phyloP scores from a whole-genome alignment of 2,797 vertebrate genomes.

The Semotilus atromaculatus region DNA sequence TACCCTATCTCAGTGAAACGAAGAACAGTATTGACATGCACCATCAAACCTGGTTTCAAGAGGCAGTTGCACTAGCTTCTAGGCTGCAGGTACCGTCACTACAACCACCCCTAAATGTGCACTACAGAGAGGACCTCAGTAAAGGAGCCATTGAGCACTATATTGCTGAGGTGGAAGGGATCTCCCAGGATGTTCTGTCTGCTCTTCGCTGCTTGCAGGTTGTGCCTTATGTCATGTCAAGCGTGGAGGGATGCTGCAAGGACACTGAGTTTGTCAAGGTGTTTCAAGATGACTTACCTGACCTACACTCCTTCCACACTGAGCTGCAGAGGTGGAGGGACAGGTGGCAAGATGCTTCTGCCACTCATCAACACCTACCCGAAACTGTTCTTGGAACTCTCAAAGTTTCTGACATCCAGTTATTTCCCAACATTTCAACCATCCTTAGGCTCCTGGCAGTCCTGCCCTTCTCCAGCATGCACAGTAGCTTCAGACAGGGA shows the following conservation, averaged over 20 bases:
- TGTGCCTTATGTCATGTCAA: constrained; percentile 85
- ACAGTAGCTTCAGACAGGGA: constrained; percentile 80
- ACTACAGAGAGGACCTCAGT: constrained; percentile 78
- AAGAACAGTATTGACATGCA: constrained; percentile 70
- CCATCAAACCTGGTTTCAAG: constrained; percentile 80
- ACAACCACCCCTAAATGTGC: constrained; percentile 74
- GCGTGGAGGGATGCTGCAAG: constrained; percentile 76
- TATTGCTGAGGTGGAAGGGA: constrained; percentile 72
- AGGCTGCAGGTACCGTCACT: constrained; percentile 74
- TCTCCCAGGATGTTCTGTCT: constrained; percentile 77
- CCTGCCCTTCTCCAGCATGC: constrained; percentile 78
- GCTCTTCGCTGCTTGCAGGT: constrained; percentile 82
- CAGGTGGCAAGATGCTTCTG: constrained; percentile 77
- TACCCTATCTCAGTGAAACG: constrained; percentile 69
- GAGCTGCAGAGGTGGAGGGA: constrained; percentile 81
- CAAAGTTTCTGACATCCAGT: constrained; percentile 77
- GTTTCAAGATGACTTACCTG: constrained; percentile 80
- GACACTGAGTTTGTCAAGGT: constrained; percentile 73
- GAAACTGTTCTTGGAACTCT: constrained; percentile 78
- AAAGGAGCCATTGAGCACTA: constrained; percentile 73
- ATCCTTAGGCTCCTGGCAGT: constrained; percentile 81
- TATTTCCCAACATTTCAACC: constrained; percentile 80
- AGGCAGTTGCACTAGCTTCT: constrained; percentile 73
- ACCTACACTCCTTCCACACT: constrained; percentile 71
- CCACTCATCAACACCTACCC: constrained; percentile 72